Conservation (phyloP, 1,140 invertebrate genomes). For the Hylaeus volcanicus region DNA sequence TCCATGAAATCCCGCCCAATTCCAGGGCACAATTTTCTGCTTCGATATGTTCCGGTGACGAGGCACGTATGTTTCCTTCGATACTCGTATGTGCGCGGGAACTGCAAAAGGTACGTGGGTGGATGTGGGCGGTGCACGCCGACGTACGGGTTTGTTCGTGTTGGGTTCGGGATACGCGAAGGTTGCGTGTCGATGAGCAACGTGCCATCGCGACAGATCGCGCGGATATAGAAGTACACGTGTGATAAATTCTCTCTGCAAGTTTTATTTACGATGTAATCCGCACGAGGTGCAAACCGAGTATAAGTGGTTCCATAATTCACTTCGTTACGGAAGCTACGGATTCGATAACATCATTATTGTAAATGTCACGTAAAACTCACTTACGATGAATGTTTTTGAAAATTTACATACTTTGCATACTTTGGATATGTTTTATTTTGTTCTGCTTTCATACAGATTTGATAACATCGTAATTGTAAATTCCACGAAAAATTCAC, state of each 20-base stretch:
- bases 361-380: too few relatives aligned
- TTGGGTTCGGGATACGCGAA: background rate
- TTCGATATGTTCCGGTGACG: conserved; percentile 54
- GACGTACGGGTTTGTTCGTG: background rate
- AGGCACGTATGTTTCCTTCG: conserved; percentile 40
- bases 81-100: background rate
- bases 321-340: too few relatives aligned
- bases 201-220: conserved; percentile 2
- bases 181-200: conserved; percentile 15
- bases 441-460: too few relatives aligned
- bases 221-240: background rate
- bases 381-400: too few relatives aligned
- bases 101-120: background rate
- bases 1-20: conserved; percentile 54
- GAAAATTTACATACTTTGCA: too few relatives aligned
- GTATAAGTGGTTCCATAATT: too few relatives aligned
- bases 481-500: too few relatives aligned
- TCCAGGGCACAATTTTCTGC: conserved; percentile 56
- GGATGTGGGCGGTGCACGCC: too few relatives aligned
- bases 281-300: too few relatives aligned
- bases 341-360: too few relatives aligned
- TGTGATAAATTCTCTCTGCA: background rate
- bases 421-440: too few relatives aligned
- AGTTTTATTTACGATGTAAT: background rate
- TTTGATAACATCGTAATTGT: too few relatives aligned